Base-by-base conservation (phyloP, 2,113 vertebrate species). In the Microtus ochrogaster region DNA sequence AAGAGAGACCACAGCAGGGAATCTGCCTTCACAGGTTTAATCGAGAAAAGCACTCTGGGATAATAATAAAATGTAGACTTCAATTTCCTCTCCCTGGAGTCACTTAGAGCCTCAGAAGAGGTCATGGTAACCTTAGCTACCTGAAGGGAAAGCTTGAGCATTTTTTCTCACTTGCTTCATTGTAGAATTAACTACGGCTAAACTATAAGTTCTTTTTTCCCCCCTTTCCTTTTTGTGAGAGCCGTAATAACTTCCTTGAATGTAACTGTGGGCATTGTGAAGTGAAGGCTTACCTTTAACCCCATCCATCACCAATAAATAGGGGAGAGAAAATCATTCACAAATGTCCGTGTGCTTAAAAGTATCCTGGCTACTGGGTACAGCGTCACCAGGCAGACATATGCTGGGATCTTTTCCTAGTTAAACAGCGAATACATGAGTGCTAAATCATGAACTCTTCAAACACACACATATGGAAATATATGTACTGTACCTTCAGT, bases 101-200 rank as follows among this genome's bases (percentile, higher is more conserved):
- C 68, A 89, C 90, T 95, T 82, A 93, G 73, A 41, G 12, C 82
- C 17, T 82, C 49, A 36, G 77, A 96, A 82, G 92, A 94, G 91
- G 95, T 94, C 94, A 91, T 19, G 4, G 47, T 91, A 73, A 96
- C 91, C 91, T 95, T 49, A 66, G 70, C 93, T 91, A 94, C 91
- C 91, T 95, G 68, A 88, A 79, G 89, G 82, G 89, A 28, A 28
- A 95, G 76, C 26, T 41, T 65, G 47, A 95, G 44, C 70, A 89
- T 95, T 94, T 94, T n/a, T 94, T 65, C 21, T 96, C 55, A 66
- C 78, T 95, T 96, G 78, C 92, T 83, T 97, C 30, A 33, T 39
- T 74, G 39, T 90, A 44, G 78, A 96, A 96, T 96, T 94, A 95
- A 83, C 94, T 94, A 26, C 68, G 83, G 73, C 55, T 94, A 82